phyloP scores from a whole-genome alignment of 2,113 vertebrate species.

The Chaetura pelagica region DNA sequence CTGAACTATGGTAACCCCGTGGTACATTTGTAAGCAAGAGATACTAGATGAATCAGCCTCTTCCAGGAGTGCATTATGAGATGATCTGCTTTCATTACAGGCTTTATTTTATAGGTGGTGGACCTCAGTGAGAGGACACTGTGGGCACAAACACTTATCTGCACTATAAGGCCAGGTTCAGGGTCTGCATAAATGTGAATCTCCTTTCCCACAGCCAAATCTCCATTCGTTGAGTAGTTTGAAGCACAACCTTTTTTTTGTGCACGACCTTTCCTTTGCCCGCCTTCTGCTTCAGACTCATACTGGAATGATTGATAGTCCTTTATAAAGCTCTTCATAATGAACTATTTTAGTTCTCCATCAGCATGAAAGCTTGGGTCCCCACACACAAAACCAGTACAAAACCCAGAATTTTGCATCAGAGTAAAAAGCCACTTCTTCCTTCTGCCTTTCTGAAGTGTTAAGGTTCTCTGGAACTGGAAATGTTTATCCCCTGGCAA shows the following conservation, averaged over 20 bases:
- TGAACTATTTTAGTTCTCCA: slow-evolving; percentile 52
- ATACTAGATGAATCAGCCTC: slow-evolving; percentile 66
- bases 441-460: slow-evolving; percentile 15
- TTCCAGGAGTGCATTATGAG: slow-evolving; percentile 62
- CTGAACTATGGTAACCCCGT: slow-evolving; percentile 83
- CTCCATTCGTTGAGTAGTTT: slow-evolving; percentile 19
- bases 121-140: slow-evolving; percentile 12
- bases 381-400: neutral
- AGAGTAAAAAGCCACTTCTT: slow-evolving; percentile 33
- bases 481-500: neutral
- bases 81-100: slow-evolving; percentile 66
- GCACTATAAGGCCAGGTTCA: slow-evolving; percentile 37
- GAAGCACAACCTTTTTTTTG: slow-evolving; percentile 38
- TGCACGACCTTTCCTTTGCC: slow-evolving; percentile 32
- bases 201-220: slow-evolving; percentile 62
- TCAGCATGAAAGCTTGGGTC: slow-evolving; percentile 22
- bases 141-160: neutral
- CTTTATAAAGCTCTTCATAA: slow-evolving; percentile 50
- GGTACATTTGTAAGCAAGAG: slow-evolving; percentile 66
- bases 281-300: slow-evolving; percentile 1
- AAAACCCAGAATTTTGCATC: neutral
- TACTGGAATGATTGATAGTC: slow-evolving; percentile 63
- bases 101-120: slow-evolving; percentile 63
- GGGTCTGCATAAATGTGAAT: slow-evolving; percentile 7
- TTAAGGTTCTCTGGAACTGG: neutral